Conservation (phyloP, 2,888 invertebrate genomes). For the Nezara viridula region DNA sequence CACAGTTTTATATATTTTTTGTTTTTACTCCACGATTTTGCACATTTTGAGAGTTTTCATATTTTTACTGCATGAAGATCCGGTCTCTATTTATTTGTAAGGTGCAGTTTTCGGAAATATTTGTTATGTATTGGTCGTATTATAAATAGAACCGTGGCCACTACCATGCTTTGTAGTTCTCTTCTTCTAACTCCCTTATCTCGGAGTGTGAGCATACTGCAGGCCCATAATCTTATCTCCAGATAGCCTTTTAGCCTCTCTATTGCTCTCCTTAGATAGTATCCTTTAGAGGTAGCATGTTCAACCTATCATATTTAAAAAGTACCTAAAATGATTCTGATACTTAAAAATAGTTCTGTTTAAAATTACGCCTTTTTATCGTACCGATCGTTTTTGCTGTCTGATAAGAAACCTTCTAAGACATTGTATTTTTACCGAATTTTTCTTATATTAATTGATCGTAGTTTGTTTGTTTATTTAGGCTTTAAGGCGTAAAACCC, state of each 20-base stretch:
- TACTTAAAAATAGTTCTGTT: not conserved
- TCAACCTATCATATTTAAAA: not conserved
- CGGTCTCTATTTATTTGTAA: no score
- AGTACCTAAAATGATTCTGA: not conserved
- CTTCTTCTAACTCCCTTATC: conserved; percentile 5
- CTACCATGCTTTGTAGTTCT: not conserved
- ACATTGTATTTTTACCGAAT: no score
- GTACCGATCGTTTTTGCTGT: no score
- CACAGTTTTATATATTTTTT: no score
- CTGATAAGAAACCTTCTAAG: no score
- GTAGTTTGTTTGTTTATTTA: no score
- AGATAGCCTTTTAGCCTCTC: not conserved
- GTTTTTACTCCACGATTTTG: no score
- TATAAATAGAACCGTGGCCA: not conserved
- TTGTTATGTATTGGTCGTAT: not conserved
- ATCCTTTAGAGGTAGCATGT: not conserved
- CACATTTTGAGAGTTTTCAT: no score
- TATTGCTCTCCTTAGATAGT: not conserved
- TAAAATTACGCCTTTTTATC: no score
- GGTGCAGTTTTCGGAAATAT: not conserved
- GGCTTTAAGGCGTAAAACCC: no score
- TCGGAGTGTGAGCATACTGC: not conserved
- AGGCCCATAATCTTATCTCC: not conserved
- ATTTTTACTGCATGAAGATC: no score
- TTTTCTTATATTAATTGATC: no score